Conservation (phyloP, 1,140 invertebrate species). For the Drosophila persimilis region DNA sequence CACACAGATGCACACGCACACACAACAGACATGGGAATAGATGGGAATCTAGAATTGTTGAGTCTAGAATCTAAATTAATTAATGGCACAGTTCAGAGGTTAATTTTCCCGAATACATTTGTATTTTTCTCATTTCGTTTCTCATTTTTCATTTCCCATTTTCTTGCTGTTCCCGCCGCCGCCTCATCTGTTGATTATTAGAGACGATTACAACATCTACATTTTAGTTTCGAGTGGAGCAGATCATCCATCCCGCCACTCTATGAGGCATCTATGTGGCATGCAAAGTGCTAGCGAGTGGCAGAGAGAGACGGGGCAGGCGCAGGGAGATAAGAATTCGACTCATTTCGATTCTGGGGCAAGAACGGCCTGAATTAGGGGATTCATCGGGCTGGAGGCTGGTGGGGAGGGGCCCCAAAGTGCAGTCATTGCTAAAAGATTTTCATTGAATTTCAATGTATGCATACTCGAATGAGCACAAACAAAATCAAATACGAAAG, state of each 20-base stretch:
- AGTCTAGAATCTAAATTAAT: conserved; percentile 54
- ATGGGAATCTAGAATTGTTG: no score
- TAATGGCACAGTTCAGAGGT: conserved; percentile 81
- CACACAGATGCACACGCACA: conserved; percentile 39
- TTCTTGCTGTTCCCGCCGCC: conserved; percentile 9
- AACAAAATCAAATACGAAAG: conserved; percentile 7
- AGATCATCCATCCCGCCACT: conserved; percentile 8
- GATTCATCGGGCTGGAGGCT: neutral
- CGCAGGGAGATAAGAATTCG: conserved; percentile 39
- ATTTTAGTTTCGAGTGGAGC: conserved; percentile 40
- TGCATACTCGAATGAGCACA: conserved; percentile 5
- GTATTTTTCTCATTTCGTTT: conserved; percentile 43
- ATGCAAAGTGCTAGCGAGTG: conserved; percentile 40
- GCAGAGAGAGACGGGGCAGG: neutral
- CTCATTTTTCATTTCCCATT: conserved; percentile 13
- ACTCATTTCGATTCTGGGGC: conserved; percentile 45
- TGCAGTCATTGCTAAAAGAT: conserved; percentile 51
- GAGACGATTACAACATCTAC: conserved; percentile 74
- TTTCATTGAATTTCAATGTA: conserved; percentile 31
- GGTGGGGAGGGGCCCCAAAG: conserved; percentile 5
- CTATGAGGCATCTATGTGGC: conserved; percentile 43
- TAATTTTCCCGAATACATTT: conserved; percentile 66
- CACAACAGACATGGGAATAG: conserved; percentile 13
- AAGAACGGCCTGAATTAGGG: conserved; percentile 36
- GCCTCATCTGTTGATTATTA: conserved; percentile 52